A percentile compares a stretch with the other conserved stretches of the same genome.
Conservation (phyloP, 1,140 invertebrate species). For the Cherax destructor region DNA sequence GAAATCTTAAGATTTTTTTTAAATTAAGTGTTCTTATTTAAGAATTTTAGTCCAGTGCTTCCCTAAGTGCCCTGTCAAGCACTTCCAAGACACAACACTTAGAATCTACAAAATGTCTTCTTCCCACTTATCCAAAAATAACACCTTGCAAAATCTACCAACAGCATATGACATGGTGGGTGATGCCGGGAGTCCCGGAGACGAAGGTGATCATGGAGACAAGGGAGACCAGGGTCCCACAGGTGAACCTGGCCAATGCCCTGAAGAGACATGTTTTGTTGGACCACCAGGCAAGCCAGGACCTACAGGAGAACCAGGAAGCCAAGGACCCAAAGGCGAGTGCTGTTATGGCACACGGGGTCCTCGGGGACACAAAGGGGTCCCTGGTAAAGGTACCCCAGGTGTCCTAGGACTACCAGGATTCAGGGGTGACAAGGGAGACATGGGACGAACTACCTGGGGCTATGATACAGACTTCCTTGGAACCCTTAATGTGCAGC, state of each 20-base stretch:
- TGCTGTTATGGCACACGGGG: constrained; percentile 39
- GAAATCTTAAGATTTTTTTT: too few species aligned
- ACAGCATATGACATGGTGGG: constrained; percentile 52
- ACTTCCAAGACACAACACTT: too few species aligned
- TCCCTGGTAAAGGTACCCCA: neutral
- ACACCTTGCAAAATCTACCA: too few species aligned
- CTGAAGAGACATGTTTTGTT: constrained; percentile 32
- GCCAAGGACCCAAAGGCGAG: constrained; percentile 35
- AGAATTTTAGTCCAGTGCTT: too few species aligned
- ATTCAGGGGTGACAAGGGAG: constrained; percentile 29
- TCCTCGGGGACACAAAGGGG: constrained; percentile 11
- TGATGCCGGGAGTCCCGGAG: constrained; percentile 21
- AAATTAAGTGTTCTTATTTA: too few species aligned
- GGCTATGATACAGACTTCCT: neutral
- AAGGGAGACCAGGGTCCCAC: constrained; percentile 41
- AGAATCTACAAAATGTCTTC: too few species aligned
- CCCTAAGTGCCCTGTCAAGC: too few species aligned
- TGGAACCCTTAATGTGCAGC: neutral
- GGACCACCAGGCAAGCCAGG: constrained; percentile 41
- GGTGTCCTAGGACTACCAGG: constrained; percentile 22
- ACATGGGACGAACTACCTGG: constrained; percentile 6
- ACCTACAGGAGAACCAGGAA: constrained; percentile 1
- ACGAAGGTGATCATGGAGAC: constrained; percentile 41
- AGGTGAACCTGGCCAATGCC: constrained; percentile 45
- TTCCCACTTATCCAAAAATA: too few species aligned